These are phyloP conservation scores for Coluber constrictor DNA, from an alignment of 2,797 vertebrate species.

Conservation along the genomic window DNA sequence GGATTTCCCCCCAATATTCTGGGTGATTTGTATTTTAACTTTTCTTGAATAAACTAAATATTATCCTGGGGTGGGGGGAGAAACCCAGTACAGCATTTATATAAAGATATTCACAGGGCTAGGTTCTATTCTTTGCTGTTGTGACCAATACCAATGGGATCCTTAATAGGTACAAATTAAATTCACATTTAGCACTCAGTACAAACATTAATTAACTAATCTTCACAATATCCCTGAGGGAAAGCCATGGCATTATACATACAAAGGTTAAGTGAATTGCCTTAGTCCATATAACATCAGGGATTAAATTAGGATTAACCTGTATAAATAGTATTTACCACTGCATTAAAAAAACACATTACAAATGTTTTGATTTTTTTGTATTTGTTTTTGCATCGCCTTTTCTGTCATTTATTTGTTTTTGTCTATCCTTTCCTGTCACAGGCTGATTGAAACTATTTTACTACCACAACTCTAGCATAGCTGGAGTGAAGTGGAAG, in stretches of 20 bases:
- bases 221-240: constrained; percentile 11
- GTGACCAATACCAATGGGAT: neutral
- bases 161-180: constrained; percentile 27
- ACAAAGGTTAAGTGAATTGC: constrained; percentile 37
- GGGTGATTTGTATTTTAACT: neutral
- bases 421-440: neutral
- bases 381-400: neutral
- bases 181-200: constrained; percentile 33
- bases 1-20: neutral
- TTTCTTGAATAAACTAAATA: neutral
- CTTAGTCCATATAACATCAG: neutral
- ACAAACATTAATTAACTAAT: constrained; percentile 44
- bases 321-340: neutral
- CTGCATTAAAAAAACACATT: neutral
- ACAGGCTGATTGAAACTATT: neutral
- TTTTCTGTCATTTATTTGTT: neutral
- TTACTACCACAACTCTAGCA: neutral
- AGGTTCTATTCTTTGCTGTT: neutral
- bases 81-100: neutral
- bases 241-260: constrained; percentile 15
- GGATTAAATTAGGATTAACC: constrained; percentile 14
- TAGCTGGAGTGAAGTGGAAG: neutral
- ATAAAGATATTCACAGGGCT: neutral
- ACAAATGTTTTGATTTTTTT: neutral
- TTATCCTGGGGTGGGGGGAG: neutral